Evolutionary conservation across 2,888 invertebrate genomes (phyloP).

Genomic region (Machimus atricapillus): DNA sequence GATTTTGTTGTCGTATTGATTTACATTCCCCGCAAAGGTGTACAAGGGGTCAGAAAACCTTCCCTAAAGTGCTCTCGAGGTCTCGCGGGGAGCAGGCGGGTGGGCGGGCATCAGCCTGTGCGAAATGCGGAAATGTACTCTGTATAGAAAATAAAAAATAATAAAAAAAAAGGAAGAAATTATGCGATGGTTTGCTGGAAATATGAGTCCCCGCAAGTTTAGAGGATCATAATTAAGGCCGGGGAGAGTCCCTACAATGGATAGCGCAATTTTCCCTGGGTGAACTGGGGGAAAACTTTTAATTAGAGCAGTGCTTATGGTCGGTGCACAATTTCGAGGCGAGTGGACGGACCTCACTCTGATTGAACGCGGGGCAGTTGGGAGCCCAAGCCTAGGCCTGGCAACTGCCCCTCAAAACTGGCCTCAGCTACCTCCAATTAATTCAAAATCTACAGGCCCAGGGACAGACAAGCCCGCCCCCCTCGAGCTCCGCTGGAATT

Average conservation of each 20-base stretch:
- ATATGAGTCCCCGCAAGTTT: background rate
- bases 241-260: background rate
- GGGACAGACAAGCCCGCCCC: background rate
- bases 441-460: background rate
- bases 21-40: background rate
- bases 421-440: background rate
- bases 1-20: background rate
- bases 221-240: constrained; percentile 11
- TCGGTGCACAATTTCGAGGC: constrained; percentile 3
- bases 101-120: background rate
- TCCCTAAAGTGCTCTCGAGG: background rate
- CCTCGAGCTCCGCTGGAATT: background rate
- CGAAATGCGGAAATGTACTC: background rate
- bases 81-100: no score
- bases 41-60: background rate
- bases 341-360: background rate
- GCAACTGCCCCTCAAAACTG: background rate
- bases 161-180: background rate
- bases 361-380: background rate
- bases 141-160: background rate
- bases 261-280: background rate
- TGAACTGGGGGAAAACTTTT: constrained; percentile 15
- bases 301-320: constrained; percentile 22
- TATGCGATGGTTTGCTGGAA: background rate
- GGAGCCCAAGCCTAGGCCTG: background rate